phyloP scores from a whole-genome alignment of 2,888 invertebrate genomes.

The Cetonia aurata region DNA sequence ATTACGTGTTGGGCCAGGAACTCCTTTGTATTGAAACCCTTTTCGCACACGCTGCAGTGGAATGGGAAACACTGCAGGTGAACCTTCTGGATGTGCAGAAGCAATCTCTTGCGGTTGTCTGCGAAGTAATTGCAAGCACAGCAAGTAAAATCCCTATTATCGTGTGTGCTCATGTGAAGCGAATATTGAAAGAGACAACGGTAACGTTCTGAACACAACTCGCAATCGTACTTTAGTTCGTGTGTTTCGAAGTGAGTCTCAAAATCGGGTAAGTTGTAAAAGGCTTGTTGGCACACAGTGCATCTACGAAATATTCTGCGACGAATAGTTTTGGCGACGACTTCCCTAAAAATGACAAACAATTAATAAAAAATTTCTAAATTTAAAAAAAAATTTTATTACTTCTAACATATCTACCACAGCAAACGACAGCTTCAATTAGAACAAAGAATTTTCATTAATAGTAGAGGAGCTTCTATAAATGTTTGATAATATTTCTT shows the following conservation, averaged over 20 bases:
- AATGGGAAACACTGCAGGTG: conserved; percentile 36
- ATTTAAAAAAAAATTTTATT: too few species aligned
- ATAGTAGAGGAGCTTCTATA: too few species aligned
- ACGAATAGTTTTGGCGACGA: not conserved
- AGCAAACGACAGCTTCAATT: too few species aligned
- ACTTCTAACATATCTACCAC: too few species aligned
- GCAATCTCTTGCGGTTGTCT: not conserved
- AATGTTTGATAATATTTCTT: too few species aligned
- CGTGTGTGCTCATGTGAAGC: conserved; percentile 57
- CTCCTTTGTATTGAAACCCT: conserved; percentile 21
- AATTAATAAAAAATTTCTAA: too few species aligned
- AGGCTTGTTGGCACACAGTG: not conserved
- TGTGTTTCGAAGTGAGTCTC: conserved; percentile 56
- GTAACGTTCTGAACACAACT: conserved; percentile 53
- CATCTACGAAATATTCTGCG: too few species aligned
- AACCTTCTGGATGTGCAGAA: conserved; percentile 31
- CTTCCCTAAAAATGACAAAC: too few species aligned
- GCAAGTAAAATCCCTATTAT: conserved; percentile 47
- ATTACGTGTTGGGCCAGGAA: conserved; percentile 40
- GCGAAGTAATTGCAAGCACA: not conserved
- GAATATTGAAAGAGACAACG: conserved; percentile 59
- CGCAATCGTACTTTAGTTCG: conserved; percentile 34
- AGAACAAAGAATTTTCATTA: too few species aligned
- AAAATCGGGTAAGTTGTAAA: conserved; percentile 54
- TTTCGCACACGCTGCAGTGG: conserved; percentile 32